Conservation (phyloP, 2,888 invertebrate species). For the Saturnia japonica region DNA sequence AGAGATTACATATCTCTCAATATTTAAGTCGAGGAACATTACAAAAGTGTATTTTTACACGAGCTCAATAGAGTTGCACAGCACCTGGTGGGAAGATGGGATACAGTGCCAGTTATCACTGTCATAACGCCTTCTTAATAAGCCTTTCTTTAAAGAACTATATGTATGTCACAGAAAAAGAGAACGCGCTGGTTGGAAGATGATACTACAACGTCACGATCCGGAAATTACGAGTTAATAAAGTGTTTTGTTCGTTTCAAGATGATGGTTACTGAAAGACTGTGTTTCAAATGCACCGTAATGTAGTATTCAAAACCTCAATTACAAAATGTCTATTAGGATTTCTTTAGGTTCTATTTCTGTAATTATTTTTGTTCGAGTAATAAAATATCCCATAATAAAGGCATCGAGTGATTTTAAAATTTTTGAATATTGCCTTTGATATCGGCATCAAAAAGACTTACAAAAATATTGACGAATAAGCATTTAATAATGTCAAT, state of each 20-base stretch:
- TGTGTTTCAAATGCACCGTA: neutral
- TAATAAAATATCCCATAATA: neutral
- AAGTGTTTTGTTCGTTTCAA: neutral
- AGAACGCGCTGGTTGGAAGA: no score
- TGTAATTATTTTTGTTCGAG: neutral
- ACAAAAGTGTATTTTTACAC: neutral
- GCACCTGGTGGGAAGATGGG: neutral
- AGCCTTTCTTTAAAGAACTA: neutral
- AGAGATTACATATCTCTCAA: neutral
- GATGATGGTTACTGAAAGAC: neutral
- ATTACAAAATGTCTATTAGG: neutral
- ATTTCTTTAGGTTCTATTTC: neutral
- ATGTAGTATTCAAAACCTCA: neutral
- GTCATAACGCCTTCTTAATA: neutral
- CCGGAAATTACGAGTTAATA: neutral
- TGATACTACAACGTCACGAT: no score
- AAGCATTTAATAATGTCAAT: neutral
- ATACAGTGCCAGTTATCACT: neutral
- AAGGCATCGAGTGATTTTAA: neutral
- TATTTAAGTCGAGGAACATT: neutral
- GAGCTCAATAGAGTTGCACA: neutral
- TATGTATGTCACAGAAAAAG: neutral
- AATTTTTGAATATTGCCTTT: neutral
- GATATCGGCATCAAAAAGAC: neutral
- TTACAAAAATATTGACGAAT: neutral